Base-by-base conservation (phyloP, 2,113 vertebrate genomes). In the Antechinus flavipes region DNA sequence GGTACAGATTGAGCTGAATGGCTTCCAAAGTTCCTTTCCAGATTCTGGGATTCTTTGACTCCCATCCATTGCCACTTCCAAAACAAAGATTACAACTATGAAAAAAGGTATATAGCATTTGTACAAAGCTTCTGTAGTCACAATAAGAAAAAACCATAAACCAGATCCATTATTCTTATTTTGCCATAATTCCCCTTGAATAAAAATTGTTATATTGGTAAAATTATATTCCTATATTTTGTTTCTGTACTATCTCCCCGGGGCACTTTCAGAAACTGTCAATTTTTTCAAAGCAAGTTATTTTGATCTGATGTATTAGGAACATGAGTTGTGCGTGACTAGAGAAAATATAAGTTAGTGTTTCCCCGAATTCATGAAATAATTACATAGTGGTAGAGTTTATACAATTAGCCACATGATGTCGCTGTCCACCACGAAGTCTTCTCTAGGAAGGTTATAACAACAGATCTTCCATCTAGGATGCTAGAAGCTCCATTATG, bases 371-470 rank as follows among this genome's bases (percentile, higher is more conserved):
- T 49, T 49, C 49, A 49, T 76, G 35, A 76, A 76, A 52, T 91
- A 49, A 94, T 30, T 10, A 53, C 94, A 50, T 92, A 9, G 14
- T 46, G 92, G 52, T 58, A 90, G 95, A 97, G 54, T 90, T 47
- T 89, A 95, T 92, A 94, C 12, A 35, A 42, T 91, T 90, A 55
- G 54, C 96, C 97, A 97, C 96, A 94, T 95, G 97, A 93, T 97
- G 97, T 97, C 96, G 96, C 97, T 98, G 96, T 97, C 93, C 22
- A 97, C 97, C 95, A 94, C 93, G 91, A 95, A 95, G 94, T 97
- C 30, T 54, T 46, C 47, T 26, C 30, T 22, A 24, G 68, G 54
- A 92, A 53, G 90, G 27, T 30, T n/a, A 56, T 47, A 50, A 9
- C 53, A 76, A 68, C 25, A 14, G 35, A 84, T 27, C 26, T 89